Evolutionary conservation across 2,113 vertebrate genomes (phyloP).

Genomic region (Oryzias woworae): DNA sequence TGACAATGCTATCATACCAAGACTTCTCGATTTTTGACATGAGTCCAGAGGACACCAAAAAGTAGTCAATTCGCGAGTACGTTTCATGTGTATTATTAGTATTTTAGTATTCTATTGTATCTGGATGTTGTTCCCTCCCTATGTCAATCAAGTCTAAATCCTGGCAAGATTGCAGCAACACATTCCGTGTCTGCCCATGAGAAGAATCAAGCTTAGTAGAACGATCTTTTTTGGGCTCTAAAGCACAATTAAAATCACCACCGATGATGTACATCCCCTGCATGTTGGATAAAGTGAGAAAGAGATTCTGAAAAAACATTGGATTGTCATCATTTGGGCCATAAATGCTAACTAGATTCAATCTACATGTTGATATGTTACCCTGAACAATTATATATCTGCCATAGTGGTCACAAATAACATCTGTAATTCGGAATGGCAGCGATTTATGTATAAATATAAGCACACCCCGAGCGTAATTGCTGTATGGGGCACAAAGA

Average conservation of each 20-base stretch:
- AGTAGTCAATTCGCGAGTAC: too few species aligned
- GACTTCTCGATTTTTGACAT: too few species aligned
- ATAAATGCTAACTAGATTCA: neutral
- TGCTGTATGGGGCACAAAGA: neutral
- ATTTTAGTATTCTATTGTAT: slow-evolving; percentile 6
- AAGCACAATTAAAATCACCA: too few species aligned
- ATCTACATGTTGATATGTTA: too few species aligned
- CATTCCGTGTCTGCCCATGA: neutral
- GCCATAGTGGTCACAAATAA: too few species aligned
- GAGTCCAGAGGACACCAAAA: too few species aligned
- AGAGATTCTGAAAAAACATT: neutral
- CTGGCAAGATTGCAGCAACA: neutral
- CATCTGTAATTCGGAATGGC: neutral
- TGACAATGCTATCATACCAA: too few species aligned
- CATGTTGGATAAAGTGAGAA: neutral
- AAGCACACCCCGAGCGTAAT: neutral
- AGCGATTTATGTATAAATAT: neutral
- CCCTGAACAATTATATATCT: too few species aligned
- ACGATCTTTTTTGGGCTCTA: too few species aligned
- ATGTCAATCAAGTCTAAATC: neutral
- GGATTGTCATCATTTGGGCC: neutral
- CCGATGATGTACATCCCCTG: too few species aligned
- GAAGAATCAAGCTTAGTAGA: too few species aligned
- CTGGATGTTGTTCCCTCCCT: neutral
- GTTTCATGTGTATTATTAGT: neutral